These are phyloP conservation scores for Paracyclopina nana DNA, from an alignment of 1,140 invertebrate species.

Conservation along the genomic window DNA sequence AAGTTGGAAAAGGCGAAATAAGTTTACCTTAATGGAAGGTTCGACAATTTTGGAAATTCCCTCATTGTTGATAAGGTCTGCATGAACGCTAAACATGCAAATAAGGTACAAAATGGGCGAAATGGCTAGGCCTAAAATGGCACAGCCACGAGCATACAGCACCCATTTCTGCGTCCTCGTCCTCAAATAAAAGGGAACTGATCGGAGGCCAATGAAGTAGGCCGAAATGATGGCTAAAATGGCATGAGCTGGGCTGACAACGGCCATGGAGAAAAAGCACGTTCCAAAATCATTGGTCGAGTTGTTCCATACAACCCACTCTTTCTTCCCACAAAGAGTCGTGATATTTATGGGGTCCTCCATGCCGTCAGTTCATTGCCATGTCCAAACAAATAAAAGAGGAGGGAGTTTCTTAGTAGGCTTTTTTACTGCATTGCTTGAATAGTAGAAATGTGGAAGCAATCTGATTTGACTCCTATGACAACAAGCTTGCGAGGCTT, in stretches of 20 bases:
- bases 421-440: too few species aligned
- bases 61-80: conserved; percentile 29
- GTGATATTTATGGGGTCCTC: conserved; percentile 19
- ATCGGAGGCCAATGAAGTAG: conserved; percentile 47
- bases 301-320: conserved; percentile 19
- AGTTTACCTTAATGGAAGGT: conserved; percentile 37
- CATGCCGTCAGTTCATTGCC: too few species aligned
- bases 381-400: too few species aligned
- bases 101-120: conserved; percentile 43
- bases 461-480: too few species aligned
- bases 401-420: too few species aligned
- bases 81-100: conserved; percentile 20
- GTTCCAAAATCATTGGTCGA: conserved; percentile 38
- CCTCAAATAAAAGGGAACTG: conserved; percentile 30
- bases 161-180: conserved; percentile 35
- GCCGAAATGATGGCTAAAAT: conserved; percentile 47
- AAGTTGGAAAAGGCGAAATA: too few species aligned
- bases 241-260: conserved; percentile 34
- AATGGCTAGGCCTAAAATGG: conserved; percentile 37
- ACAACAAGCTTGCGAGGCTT: too few species aligned
- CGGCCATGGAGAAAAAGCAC: conserved; percentile 55
- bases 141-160: conserved; percentile 38
- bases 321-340: conserved; percentile 17
- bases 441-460: too few species aligned
- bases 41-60: conserved; percentile 39